phyloP scores from a whole-genome alignment of 2,113 vertebrate genomes.

The Gasterosteus aculeatus region DNA sequence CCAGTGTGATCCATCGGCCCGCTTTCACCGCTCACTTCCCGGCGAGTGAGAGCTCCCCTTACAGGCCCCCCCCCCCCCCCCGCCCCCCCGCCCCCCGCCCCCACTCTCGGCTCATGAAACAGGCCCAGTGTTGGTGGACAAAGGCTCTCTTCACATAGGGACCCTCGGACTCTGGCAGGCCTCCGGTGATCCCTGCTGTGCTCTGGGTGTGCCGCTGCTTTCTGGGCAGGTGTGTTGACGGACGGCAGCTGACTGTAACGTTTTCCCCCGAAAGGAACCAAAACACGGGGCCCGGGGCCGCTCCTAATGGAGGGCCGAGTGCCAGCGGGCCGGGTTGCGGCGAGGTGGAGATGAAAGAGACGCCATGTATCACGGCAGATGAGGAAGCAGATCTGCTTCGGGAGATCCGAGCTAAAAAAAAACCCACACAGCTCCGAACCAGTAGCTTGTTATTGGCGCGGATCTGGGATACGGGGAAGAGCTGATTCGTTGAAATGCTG shows the following conservation, averaged over 20 bases:
- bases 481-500: constrained; percentile 44
- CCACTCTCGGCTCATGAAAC: constrained; percentile 30
- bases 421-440: constrained; percentile 55
- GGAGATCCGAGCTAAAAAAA: constrained; percentile 36
- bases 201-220: constrained; percentile 52
- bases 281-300: constrained; percentile 47
- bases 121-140: constrained; percentile 54
- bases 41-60: constrained; percentile 61
- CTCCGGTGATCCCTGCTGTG: constrained; percentile 65
- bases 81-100: constrained; percentile 3
- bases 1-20: constrained; percentile 45
- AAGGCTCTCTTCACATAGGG: constrained; percentile 60
- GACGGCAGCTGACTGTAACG: constrained; percentile 55
- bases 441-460: constrained; percentile 60
- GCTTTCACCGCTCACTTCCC: constrained; percentile 46
- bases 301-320: constrained; percentile 62
- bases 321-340: constrained; percentile 42
- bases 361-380: constrained; percentile 61
- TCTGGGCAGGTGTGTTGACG: constrained; percentile 64
- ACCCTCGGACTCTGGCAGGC: constrained; percentile 42
- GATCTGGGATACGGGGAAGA: constrained; percentile 38
- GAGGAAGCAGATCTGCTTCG: constrained; percentile 60
- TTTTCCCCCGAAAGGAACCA: constrained; percentile 53
- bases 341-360: constrained; percentile 64
- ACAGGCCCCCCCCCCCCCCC: no score